Percentiles rank a stretch among this genome's conserved stretches.
Evolutionary conservation across 2,888 invertebrate species (phyloP).

Genomic region (Zeuzera pyrina): DNA sequence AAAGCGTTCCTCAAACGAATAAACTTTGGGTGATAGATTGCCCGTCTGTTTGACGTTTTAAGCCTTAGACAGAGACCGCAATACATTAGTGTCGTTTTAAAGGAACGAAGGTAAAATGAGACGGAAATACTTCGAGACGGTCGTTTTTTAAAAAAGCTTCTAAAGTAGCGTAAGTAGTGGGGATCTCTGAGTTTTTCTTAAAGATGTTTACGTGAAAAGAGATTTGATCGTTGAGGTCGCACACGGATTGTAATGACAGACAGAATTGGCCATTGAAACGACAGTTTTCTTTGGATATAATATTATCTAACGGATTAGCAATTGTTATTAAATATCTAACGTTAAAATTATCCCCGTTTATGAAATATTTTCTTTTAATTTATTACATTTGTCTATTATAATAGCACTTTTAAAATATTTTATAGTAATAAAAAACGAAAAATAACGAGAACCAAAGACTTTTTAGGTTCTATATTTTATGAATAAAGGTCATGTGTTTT

Average conservation of each 20-base stretch:
- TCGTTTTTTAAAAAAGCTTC: constrained; percentile 61
- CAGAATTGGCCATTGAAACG: constrained; percentile 30
- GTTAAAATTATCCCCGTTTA: no score
- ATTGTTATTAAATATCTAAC: no score
- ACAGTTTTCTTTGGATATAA: background rate
- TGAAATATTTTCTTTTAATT: no score
- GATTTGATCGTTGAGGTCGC: constrained; percentile 61
- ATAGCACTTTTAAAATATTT: no score
- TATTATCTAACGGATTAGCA: no score
- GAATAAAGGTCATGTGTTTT: no score
- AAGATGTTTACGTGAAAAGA: constrained; percentile 70
- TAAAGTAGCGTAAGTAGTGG: constrained; percentile 68
- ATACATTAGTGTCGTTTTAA: constrained; percentile 11
- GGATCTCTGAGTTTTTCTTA: constrained; percentile 71
- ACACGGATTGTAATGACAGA: constrained; percentile 28
- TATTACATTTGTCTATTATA: no score
- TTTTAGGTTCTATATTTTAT: no score
- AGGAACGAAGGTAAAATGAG: constrained; percentile 25
- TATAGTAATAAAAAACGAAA: no score
- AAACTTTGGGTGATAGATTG: constrained; percentile 67
- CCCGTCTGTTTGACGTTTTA: constrained; percentile 60
- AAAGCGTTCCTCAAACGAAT: constrained; percentile 69
- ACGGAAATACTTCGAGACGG: constrained; percentile 38
- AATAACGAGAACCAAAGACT: no score
- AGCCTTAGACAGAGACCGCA: constrained; percentile 55